Conservation (phyloP, 2,113 vertebrate genomes). For the Erythrocercus mccallii region DNA sequence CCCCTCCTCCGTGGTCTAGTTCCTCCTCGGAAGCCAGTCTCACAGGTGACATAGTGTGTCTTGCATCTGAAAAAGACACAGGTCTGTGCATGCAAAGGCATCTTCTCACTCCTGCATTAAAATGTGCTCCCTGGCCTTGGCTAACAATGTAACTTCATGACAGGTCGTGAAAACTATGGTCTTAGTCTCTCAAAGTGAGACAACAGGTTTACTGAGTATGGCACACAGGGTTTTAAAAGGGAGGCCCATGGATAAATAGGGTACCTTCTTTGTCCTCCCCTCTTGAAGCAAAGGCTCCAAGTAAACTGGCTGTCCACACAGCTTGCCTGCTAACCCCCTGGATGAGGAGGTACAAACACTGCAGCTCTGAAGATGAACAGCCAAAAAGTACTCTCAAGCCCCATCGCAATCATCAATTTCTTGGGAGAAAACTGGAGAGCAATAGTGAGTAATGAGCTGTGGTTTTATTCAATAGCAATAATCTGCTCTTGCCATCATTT, state of each 20-base stretch:
- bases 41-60: neutral
- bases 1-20: neutral
- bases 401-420: neutral
- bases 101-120: neutral
- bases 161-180: neutral
- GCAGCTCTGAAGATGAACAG: neutral
- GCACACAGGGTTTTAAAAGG: neutral
- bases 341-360: neutral
- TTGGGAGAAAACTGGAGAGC: neutral
- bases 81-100: neutral
- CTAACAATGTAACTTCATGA: neutral
- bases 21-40: neutral
- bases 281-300: neutral
- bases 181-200: neutral
- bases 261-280: fast-evolving
- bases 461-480: neutral
- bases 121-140: neutral
- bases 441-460: neutral
- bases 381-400: neutral
- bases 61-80: neutral
- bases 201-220: neutral
- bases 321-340: neutral
- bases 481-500: neutral
- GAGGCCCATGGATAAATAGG: neutral
- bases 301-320: neutral